A percentile compares a stretch with the other conserved stretches of the same genome.
Conservation (phyloP, 2,113 vertebrate species). For the Suncus etruscus region DNA sequence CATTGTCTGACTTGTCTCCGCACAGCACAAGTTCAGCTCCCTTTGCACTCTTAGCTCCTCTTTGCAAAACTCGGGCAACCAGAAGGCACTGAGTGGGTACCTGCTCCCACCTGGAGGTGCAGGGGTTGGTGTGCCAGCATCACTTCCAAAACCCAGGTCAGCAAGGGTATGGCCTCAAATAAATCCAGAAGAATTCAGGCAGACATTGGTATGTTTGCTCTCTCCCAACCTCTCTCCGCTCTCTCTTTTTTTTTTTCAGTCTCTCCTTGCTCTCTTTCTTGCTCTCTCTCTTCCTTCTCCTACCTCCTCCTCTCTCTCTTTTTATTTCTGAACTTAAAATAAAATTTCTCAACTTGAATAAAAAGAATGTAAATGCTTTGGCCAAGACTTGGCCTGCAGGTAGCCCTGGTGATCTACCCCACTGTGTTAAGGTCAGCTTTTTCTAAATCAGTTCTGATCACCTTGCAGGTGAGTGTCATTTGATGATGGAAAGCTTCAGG, state of each 20-base stretch:
- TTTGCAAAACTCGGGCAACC: slow-evolving; percentile 49
- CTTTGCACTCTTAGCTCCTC: slow-evolving; percentile 56
- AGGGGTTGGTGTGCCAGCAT: neutral
- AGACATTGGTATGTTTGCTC: neutral
- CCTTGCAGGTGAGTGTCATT: neutral
- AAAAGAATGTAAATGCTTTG: neutral
- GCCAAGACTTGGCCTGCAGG: neutral
- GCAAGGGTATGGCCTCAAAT: neutral
- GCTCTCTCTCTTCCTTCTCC: too few relatives aligned
- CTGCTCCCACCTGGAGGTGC: neutral
- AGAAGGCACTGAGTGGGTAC: neutral
- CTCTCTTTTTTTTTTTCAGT: too few relatives aligned
- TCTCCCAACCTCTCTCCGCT: neutral
- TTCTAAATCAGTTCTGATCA: neutral
- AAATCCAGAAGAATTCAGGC: neutral
- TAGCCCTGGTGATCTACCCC: neutral
- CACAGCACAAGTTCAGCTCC: slow-evolving; percentile 75
- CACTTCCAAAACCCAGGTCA: neutral
- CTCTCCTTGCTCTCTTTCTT: neutral
- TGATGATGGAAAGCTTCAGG: neutral
- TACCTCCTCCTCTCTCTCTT: too few relatives aligned
- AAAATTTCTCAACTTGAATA: slow-evolving; percentile 24
- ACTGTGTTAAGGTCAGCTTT: neutral
- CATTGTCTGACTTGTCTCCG: slow-evolving; percentile 83
- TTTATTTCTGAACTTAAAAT: slow-evolving; percentile 51